phyloP scores from a whole-genome alignment of 2,888 invertebrate genomes.

The Lysandra bellargus region DNA sequence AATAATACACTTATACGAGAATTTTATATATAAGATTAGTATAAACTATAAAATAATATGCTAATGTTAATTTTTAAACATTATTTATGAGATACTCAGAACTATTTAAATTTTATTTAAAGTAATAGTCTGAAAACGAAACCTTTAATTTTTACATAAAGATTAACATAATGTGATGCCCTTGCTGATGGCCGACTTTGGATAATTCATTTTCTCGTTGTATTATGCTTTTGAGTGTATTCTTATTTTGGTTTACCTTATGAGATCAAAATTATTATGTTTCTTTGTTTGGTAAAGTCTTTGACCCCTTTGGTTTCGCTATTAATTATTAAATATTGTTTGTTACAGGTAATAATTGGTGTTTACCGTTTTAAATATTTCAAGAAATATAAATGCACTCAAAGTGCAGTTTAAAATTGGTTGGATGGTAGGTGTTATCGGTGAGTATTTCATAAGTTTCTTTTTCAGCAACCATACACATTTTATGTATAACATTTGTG shows the following conservation, averaged over 20 bases:
- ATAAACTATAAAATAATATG: too few relatives aligned
- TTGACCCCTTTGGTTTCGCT: background rate
- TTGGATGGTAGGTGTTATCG: background rate
- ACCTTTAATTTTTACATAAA: slow-evolving; percentile 5
- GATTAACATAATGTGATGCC: slow-evolving; percentile 9
- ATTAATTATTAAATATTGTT: background rate
- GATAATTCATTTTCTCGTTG: background rate
- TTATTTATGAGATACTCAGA: background rate
- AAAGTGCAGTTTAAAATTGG: background rate
- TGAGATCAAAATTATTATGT: background rate
- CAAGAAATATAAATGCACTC: background rate
- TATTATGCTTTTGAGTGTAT: background rate
- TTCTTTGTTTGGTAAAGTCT: background rate
- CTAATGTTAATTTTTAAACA: too few relatives aligned
- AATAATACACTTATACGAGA: too few relatives aligned
- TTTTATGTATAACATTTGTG: too few relatives aligned
- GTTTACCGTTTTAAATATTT: background rate
- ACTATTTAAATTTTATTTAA: background rate
- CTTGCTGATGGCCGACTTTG: slow-evolving; percentile 25
- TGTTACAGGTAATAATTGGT: slow-evolving; percentile 13
- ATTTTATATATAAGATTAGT: too few relatives aligned
- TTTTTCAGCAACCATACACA: background rate
- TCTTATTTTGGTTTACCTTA: background rate
- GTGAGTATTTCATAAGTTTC: background rate
- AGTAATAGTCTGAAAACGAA: background rate